Conservation (phyloP, 2,797 vertebrate species). For the Decapterus maruadsi region DNA sequence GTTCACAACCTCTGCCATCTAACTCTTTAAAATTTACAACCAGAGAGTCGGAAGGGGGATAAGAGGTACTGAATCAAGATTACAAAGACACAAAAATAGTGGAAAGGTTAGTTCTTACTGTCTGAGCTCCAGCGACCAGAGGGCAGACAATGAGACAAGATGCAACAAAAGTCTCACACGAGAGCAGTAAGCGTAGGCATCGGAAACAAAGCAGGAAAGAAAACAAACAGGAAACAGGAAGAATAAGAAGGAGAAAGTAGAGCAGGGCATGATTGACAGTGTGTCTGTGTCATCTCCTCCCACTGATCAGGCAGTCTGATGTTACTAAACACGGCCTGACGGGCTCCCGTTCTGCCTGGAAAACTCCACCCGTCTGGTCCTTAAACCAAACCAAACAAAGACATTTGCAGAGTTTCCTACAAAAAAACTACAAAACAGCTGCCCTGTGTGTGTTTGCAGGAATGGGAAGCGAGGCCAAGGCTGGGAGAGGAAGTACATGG, state of each 20-base stretch:
- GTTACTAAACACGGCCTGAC: conserved; percentile 6
- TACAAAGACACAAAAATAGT: too few species aligned
- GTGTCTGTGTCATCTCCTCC: conserved; percentile 20
- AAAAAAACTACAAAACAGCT: background rate
- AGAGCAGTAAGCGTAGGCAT: too few species aligned
- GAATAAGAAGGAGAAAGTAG: too few species aligned
- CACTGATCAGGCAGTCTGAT: conserved; percentile 28
- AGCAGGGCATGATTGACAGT: background rate
- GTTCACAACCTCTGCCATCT: background rate
- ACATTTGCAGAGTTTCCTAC: background rate
- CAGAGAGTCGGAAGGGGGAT: background rate
- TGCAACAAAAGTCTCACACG: too few species aligned
- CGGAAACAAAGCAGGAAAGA: too few species aligned
- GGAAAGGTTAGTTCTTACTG: too few species aligned
- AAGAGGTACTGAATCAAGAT: background rate
- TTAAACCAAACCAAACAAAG: conserved; percentile 21
- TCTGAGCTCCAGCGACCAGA: too few species aligned
- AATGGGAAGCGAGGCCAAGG: conserved; percentile 98
- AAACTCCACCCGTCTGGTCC: conserved; percentile 10
- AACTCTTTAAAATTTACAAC: background rate
- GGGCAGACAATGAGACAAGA: too few species aligned
- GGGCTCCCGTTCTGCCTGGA: background rate
- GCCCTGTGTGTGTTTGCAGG: conserved; percentile 78
- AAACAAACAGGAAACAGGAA: too few species aligned
- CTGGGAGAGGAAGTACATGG: conserved; percentile 97